Evolutionary conservation across 2,888 invertebrate genomes (phyloP).

Genomic region (Branchellion lobata): DNA sequence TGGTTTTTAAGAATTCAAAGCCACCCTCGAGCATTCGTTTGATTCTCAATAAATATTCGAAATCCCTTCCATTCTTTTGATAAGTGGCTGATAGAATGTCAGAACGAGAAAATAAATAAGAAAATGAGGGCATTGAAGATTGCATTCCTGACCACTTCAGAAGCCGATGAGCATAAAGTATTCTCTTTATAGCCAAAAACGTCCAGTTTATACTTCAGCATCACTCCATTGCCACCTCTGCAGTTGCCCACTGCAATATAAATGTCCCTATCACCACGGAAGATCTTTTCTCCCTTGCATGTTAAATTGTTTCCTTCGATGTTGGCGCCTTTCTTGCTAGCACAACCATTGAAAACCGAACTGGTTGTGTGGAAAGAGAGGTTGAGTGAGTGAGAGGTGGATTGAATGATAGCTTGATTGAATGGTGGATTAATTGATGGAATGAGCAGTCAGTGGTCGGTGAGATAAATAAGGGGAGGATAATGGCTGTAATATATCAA

Average conservation of each 20-base stretch:
- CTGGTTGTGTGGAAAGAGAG: neutral
- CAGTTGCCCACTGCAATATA: conserved; percentile 52
- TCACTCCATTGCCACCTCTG: conserved; percentile 47
- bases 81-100: no score
- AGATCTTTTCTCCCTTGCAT: conserved; percentile 49
- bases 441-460: no score
- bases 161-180: conserved; percentile 23
- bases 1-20: no score
- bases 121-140: neutral
- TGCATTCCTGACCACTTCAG: neutral
- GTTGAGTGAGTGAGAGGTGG: no score
- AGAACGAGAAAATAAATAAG: neutral
- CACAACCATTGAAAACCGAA: conserved; percentile 51
- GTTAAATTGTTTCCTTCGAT: conserved; percentile 41
- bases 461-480: no score
- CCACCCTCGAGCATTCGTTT: no score
- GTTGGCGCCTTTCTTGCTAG: conserved; percentile 41
- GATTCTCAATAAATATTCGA: no score
- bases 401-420: no score
- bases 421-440: no score
- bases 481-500: no score
- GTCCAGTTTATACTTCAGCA: conserved; percentile 49
- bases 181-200: conserved; percentile 48
- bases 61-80: no score
- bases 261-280: conserved; percentile 45